Evolutionary conservation across 92 coral and sea anemone species (phyloP), one percentile per base, ranked within the genome.

Genomic region (Epizoanthus scotinus): DNA sequence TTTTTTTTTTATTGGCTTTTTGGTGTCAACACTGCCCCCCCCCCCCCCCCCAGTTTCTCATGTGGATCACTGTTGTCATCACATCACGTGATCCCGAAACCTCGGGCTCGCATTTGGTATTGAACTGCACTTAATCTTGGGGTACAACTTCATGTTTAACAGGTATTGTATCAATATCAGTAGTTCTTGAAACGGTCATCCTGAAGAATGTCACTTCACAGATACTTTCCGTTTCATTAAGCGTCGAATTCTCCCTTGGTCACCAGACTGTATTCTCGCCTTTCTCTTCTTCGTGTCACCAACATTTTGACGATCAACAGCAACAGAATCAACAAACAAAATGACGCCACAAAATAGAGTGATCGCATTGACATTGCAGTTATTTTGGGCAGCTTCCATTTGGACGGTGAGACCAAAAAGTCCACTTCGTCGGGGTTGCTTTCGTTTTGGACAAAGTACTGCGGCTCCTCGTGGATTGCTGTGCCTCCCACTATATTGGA

Each of bases 231-330:
- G 14, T 28, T 31, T 34, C 71, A n/a, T 67, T 83, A 92, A 26
- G 97, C 97, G 75, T 92, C 97, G 54, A 92, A 92, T 67, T 92
- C 97, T 54, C 97, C 97, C 83, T 90, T 92, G 20, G 97, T 92
- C 4, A 92, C 97, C 49, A 92, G 86, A 69, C 83, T 85, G 72
- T 92, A 90, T 65, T 90, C 97, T 78, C 70, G 81, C 22, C 78
- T 88, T 57, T 87, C 90, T 52, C 77, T 91, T 63, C 86, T 80
- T 64, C 97, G 77, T 15, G 91, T 87, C 13, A 92, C 83, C 19
- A 90, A 67, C 56, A 92, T 83, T 73, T 86, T 90, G 73, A 92
- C 83, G 28, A 92, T 79, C 92, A 92, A 83, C 8, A 92, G 84
- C 7, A 92, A 84, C 42, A 92, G 53, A 20, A 92, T 77, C 27